phyloP scores from a whole-genome alignment of 2,113 vertebrate genomes.

The Triplophysa rosa region DNA sequence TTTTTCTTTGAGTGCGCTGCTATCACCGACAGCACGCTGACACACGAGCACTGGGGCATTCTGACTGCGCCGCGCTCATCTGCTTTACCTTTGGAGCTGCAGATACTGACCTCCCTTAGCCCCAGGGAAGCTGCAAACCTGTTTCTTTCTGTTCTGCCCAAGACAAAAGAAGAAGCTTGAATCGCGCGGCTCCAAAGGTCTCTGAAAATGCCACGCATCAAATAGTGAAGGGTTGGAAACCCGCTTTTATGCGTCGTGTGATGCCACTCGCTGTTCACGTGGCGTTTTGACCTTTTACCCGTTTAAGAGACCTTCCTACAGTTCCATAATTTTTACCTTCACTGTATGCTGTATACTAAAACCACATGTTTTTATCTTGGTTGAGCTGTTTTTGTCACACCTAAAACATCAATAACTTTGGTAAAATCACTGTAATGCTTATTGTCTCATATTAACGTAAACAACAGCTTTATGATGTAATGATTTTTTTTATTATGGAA shows the following conservation, averaged over 20 bases:
- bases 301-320: background rate
- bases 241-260: background rate
- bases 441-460: no score
- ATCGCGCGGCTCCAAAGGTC: constrained; percentile 24
- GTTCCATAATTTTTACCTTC: no score
- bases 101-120: constrained; percentile 26
- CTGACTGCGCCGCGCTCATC: constrained; percentile 1
- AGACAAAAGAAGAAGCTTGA: constrained; percentile 35
- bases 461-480: no score
- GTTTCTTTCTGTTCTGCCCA: constrained; percentile 7
- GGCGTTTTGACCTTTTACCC: constrained; percentile 17
- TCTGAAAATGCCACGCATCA: constrained; percentile 30
- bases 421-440: no score
- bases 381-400: no score
- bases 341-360: constrained; percentile 14
- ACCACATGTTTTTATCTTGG: no score
- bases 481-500: no score
- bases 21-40: constrained; percentile 39
- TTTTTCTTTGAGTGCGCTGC: constrained; percentile 32
- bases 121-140: constrained; percentile 6
- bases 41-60: constrained; percentile 34
- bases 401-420: no score
- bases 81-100: constrained; percentile 26
- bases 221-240: constrained; percentile 31
- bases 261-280: background rate